phyloP scores from a whole-genome alignment of 2,888 invertebrate species.

The Macaria liturata region DNA sequence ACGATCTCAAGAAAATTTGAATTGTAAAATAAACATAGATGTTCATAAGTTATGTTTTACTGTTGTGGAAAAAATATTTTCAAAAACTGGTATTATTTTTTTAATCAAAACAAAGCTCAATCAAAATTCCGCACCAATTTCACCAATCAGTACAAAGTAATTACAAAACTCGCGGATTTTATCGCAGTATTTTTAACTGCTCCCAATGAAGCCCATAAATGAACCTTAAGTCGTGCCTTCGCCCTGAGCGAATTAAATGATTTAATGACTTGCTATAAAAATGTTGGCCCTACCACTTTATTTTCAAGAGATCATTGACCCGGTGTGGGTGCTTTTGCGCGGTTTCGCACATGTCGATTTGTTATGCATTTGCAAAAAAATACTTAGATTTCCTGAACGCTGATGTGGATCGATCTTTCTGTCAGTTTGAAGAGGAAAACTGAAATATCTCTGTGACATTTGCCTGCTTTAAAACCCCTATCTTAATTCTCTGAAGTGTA shows the following conservation, averaged over 20 bases:
- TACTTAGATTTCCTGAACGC: conserved; percentile 18
- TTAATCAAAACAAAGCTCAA: too few relatives aligned
- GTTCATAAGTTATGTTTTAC: too few relatives aligned
- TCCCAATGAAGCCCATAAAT: conserved; percentile 13
- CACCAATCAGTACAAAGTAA: conserved; percentile 10
- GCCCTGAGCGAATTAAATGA: conserved; percentile 26
- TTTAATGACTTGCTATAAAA: conserved; percentile 33
- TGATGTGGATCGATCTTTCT: conserved; percentile 20
- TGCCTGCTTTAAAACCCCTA: conserved; percentile 12
- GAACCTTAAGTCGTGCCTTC: conserved; percentile 18
- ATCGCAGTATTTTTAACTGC: neutral
- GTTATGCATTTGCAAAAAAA: conserved; percentile 19
- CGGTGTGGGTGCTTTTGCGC: conserved; percentile 19
- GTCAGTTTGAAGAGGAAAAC: conserved; percentile 23
- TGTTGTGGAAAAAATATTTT: too few relatives aligned
- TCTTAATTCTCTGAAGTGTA: conserved; percentile 9
- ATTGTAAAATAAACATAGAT: too few relatives aligned
- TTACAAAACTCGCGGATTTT: conserved; percentile 7
- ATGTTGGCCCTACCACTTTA: conserved; percentile 34
- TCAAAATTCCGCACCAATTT: too few relatives aligned
- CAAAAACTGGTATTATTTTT: too few relatives aligned
- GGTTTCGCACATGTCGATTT: conserved; percentile 15
- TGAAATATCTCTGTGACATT: conserved; percentile 10
- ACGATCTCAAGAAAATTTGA: too few relatives aligned
- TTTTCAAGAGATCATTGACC: conserved; percentile 34